Base-by-base conservation (phyloP, 2,888 invertebrate species). In the Aphrophora alni region DNA sequence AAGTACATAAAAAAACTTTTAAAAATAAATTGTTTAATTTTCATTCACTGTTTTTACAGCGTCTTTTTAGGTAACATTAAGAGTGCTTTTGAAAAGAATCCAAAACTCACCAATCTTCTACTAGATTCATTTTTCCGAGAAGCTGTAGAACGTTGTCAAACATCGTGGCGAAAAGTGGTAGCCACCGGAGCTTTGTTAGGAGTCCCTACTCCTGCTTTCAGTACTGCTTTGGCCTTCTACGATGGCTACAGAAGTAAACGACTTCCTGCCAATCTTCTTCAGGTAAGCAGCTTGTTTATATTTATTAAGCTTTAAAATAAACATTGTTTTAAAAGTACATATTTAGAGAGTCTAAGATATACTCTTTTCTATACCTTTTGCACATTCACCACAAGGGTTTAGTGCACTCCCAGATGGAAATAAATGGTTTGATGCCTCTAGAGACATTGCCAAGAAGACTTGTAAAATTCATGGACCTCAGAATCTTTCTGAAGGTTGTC, bases 141-240 rank as follows among this genome's bases (percentile, higher is more conserved):
- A 77, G 97, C 96, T 10, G 94, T 99, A 84, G 90, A 92, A 26
- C 91, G 92, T 0, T 94, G 96, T 74, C 97, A 98, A 90, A 89
- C 90, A 8, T 95, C 97, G 17, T 95, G 98, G 93, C 92, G 99
- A 73, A 91, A 80, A 28, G 97, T 97, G 72, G 94, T 98, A 0
- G 92, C 88, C 86, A 93, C 89, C 88, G 90, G 92, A 1, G 91
- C 92, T 2, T 88, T 88, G 51, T 90, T 93, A 85, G 99, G 98
- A n/a, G 94, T 98, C 77, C 98, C 99, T 0, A 95, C 95, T 17
- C 99, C 99, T 0, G 96, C 97, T 0, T 92, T 99, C 86, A 94
- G 95, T 78, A 94, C 98, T 0, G 99, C 99, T 0, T 90, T 99
- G 38, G 95, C 98, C 21, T 99, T 99, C 90, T 99, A 97, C 88